Percentiles rank a stretch among this genome's conserved stretches.
Evolutionary conservation across 2,113 vertebrate species (phyloP).

Genomic region (Otocyon megalotis): DNA sequence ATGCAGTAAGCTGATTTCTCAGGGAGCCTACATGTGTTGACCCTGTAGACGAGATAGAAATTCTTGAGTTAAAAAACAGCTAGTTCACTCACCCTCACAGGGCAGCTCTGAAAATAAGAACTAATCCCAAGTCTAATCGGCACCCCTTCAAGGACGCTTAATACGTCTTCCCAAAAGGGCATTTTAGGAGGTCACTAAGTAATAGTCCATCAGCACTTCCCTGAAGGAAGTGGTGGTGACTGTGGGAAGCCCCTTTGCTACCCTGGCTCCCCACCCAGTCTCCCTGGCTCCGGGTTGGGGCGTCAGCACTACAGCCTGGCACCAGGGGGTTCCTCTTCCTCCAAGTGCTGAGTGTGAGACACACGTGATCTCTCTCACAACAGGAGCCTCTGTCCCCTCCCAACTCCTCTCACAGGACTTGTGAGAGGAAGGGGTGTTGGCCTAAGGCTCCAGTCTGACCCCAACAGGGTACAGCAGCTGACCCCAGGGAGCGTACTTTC

Average conservation of each 20-base stretch:
- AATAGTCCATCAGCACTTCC: slow-evolving; percentile 84
- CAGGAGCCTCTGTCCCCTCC: slow-evolving; percentile 62
- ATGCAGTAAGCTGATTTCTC: slow-evolving; percentile 53
- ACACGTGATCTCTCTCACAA: slow-evolving; percentile 78
- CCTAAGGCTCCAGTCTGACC: slow-evolving; percentile 78
- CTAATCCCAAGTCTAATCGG: slow-evolving; percentile 73
- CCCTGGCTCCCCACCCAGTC: slow-evolving; percentile 78
- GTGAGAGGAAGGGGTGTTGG: slow-evolving; percentile 81
- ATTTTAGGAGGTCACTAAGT: slow-evolving; percentile 82
- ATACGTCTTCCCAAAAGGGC: slow-evolving; percentile 78
- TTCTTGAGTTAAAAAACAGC: slow-evolving; percentile 64
- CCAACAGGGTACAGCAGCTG: slow-evolving; percentile 77
- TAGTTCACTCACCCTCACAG: slow-evolving; percentile 42
- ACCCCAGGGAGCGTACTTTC: slow-evolving; percentile 82
- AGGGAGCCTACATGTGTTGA: slow-evolving; percentile 58
- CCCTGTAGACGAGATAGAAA: slow-evolving; percentile 60
- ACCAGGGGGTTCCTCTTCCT: slow-evolving; percentile 85
- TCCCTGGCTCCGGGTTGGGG: slow-evolving; percentile 79
- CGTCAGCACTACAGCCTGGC: slow-evolving; percentile 82
- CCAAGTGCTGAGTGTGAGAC: slow-evolving; percentile 73
- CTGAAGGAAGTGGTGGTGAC: slow-evolving; percentile 83
- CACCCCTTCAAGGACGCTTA: slow-evolving; percentile 78
- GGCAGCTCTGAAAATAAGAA: slow-evolving; percentile 73
- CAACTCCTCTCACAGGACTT: slow-evolving; percentile 75
- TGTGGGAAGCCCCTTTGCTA: slow-evolving; percentile 79